These are phyloP conservation scores for Atta texana DNA, from an alignment of 1,140 invertebrate genomes.

Conservation along the genomic window DNA sequence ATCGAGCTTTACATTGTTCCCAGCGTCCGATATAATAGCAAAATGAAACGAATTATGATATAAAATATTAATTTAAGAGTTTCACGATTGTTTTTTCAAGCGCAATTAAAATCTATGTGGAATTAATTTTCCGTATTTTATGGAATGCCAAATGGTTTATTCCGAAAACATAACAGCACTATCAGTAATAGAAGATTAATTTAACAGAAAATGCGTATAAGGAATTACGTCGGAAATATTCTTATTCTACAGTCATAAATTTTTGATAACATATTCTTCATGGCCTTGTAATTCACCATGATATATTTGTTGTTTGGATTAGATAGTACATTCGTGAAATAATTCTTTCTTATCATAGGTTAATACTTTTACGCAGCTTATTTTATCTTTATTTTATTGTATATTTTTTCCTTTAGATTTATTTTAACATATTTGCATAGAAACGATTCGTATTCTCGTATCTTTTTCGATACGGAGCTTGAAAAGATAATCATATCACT, in stretches of 20 bases:
- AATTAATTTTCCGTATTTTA: constrained; percentile 44
- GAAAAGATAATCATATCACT: not conserved
- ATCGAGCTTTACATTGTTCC: constrained; percentile 36
- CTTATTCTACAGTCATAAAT: constrained; percentile 31
- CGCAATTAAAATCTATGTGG: constrained; percentile 10
- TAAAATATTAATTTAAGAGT: constrained; percentile 40
- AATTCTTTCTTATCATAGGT: not conserved
- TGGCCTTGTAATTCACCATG: constrained; percentile 25
- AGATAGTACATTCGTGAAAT: constrained; percentile 36
- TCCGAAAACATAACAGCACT: not conserved
- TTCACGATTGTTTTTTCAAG: constrained; percentile 19
- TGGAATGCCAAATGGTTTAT: not conserved
- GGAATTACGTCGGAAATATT: constrained; percentile 30
- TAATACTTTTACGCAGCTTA: not conserved
- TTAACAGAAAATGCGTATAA: not conserved
- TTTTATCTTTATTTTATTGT: constrained; percentile 1
- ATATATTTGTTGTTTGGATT: constrained; percentile 27
- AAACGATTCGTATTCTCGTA: not conserved
- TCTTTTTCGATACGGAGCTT: not conserved
- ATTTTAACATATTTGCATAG: constrained; percentile 11
- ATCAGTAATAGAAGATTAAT: constrained; percentile 35
- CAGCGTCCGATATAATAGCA: not conserved
- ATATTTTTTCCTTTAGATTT: constrained; percentile 14
- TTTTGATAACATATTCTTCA: constrained; percentile 16
- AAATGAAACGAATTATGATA: constrained; percentile 23